These are phyloP conservation scores for Cataglyphis cursor DNA, from an alignment of 2,888 invertebrate species.

Conservation along the genomic window DNA sequence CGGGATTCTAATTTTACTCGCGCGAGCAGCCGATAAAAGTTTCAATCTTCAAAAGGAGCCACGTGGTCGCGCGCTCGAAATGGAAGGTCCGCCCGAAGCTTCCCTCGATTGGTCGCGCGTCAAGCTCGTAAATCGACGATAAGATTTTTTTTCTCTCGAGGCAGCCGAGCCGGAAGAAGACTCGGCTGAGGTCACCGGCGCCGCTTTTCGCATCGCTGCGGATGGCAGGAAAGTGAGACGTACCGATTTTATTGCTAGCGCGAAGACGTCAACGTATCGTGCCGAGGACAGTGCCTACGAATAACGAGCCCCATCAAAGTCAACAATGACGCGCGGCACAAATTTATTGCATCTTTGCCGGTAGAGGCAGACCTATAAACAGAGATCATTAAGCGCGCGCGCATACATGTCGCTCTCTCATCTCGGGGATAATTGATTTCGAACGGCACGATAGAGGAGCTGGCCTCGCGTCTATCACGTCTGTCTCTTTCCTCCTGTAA, in stretches of 20 bases:
- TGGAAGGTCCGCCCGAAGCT: conserved; percentile 8
- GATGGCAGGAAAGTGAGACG: conserved; percentile 65
- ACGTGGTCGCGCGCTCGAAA: conserved; percentile 40
- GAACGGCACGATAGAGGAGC: conserved; percentile 49
- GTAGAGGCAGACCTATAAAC: conserved; percentile 64
- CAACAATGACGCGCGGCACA: conserved; percentile 67
- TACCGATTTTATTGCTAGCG: conserved; percentile 62
- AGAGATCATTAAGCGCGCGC: conserved; percentile 70
- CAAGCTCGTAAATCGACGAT: conserved; percentile 52
- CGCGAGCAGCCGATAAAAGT: conserved; percentile 3
- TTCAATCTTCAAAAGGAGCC: conserved; percentile 33
- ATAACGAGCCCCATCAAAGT: conserved; percentile 68
- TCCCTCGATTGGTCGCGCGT: conserved; percentile 27
- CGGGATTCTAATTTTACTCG: conserved; percentile 44
- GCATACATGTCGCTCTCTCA: not conserved
- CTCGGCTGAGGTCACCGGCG: conserved; percentile 38
- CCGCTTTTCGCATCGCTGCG: conserved; percentile 25
- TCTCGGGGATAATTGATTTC: conserved; percentile 70
- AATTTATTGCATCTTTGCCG: conserved; percentile 72
- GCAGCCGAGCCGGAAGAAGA: conserved; percentile 45
- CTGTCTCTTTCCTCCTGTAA: conserved; percentile 50
- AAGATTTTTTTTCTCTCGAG: conserved; percentile 37
- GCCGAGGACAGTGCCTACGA: conserved; percentile 69
- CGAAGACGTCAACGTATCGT: conserved; percentile 62
- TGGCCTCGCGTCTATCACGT: conserved; percentile 61